phyloP scores from a whole-genome alignment of 2,797 vertebrate species.

The Bradypus variegatus region DNA sequence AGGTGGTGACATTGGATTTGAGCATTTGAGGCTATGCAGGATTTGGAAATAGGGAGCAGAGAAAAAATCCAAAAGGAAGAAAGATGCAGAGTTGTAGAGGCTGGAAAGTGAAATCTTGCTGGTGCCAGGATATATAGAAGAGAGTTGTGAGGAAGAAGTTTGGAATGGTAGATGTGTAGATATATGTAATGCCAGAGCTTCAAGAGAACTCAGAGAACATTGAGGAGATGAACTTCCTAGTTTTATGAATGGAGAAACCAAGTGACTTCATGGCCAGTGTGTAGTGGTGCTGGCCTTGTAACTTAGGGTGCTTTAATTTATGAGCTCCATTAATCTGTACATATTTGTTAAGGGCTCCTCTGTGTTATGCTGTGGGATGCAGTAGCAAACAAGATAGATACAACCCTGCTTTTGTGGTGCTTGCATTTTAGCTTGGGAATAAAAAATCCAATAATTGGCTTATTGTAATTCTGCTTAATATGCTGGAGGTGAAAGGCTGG shows the following conservation, averaged over 20 bases:
- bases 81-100: conserved; percentile 12
- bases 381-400: not conserved
- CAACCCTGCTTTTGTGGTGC: not conserved
- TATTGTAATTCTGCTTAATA: conserved; percentile 14
- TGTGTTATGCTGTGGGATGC: not conserved
- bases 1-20: conserved; percentile 8
- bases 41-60: conserved; percentile 9
- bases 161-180: conserved; percentile 4
- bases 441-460: not conserved
- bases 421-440: conserved; percentile 7
- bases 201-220: not conserved
- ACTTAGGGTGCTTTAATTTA: conserved; percentile 26
- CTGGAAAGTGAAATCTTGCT: conserved; percentile 19
- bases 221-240: not conserved
- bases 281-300: not conserved
- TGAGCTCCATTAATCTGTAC: not conserved
- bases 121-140: not conserved
- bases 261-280: not conserved
- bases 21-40: conserved; percentile 14
- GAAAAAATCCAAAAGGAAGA: not conserved
- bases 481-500: not conserved
- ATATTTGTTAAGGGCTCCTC: not conserved
- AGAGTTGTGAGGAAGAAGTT: not conserved
- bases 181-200: not conserved
- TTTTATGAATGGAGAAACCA: conserved; percentile 33